A percentile compares a stretch with the other conserved stretches of the same genome.
These are phyloP conservation scores for Apodemia duryi DNA, from an alignment of 2,888 invertebrate species.

Conservation along the genomic window DNA sequence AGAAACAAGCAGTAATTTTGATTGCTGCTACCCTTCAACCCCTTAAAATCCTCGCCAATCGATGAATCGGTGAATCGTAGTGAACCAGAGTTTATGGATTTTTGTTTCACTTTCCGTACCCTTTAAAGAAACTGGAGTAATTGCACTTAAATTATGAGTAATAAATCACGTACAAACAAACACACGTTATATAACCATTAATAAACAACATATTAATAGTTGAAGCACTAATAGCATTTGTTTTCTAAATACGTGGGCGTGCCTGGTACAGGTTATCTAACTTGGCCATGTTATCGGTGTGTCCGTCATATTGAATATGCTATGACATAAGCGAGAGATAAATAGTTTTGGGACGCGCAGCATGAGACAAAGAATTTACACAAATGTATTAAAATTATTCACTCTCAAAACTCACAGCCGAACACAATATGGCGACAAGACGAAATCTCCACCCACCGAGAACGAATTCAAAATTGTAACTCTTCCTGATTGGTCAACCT, in stretches of 20 bases:
- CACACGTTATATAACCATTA: not conserved
- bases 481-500: constrained; percentile 55
- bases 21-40: no score
- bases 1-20: no score
- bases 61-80: no score
- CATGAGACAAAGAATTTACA: constrained; percentile 43
- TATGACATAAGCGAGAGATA: constrained; percentile 5
- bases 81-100: no score
- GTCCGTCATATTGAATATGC: not conserved
- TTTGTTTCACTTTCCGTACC: no score
- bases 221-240: not conserved
- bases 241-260: constrained; percentile 1
- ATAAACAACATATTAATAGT: not conserved
- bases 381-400: constrained; percentile 57
- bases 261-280: constrained; percentile 3
- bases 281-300: not conserved
- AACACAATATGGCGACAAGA: constrained; percentile 77
- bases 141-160: no score
- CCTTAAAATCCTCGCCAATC: no score
- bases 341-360: not conserved
- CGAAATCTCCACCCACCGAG: constrained; percentile 68
- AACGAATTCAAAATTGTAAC: constrained; percentile 69
- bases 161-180: no score
- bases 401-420: constrained; percentile 74
- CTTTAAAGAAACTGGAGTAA: no score